Evolutionary conservation across 2,797 vertebrate genomes (phyloP).

Genomic region (Thalassophryne amazonica): DNA sequence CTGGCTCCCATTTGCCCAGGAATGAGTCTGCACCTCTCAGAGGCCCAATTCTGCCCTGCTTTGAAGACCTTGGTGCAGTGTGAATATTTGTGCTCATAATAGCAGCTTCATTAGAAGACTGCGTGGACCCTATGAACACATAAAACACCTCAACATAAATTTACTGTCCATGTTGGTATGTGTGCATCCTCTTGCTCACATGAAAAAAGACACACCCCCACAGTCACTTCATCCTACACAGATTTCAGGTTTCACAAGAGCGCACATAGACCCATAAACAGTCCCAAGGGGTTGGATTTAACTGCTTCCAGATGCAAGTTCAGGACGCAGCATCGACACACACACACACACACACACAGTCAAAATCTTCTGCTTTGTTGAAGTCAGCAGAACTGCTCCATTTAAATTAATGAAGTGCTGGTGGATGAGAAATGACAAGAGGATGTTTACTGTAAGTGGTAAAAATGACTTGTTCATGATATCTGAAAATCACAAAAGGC

Average conservation of each 20-base stretch:
- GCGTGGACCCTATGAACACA: conserved; percentile 42
- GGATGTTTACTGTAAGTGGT: conserved; percentile 31
- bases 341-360: conserved; percentile 23
- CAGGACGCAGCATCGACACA: conserved; percentile 51
- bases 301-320: conserved; percentile 71
- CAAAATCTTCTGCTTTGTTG: conserved; percentile 67
- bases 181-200: conserved; percentile 9
- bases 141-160: conserved; percentile 53
- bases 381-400: conserved; percentile 62
- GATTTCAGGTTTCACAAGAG: conserved; percentile 72
- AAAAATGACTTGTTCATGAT: conserved; percentile 32
- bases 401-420: conserved; percentile 62
- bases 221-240: conserved; percentile 34
- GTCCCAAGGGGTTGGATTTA: conserved; percentile 65
- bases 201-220: conserved; percentile 16
- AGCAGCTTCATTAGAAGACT: conserved; percentile 58
- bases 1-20: conserved; percentile 78
- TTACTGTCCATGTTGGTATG: conserved; percentile 33
- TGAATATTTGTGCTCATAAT: conserved; percentile 31
- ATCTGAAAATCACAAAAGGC: conserved; percentile 18
- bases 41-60: conserved; percentile 64
- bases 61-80: conserved; percentile 66
- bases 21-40: conserved; percentile 77
- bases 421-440: conserved; percentile 56
- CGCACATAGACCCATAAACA: conserved; percentile 68